These are phyloP conservation scores for Batillaria attramentaria DNA, from an alignment of 1,140 invertebrate genomes.

Conservation along the genomic window DNA sequence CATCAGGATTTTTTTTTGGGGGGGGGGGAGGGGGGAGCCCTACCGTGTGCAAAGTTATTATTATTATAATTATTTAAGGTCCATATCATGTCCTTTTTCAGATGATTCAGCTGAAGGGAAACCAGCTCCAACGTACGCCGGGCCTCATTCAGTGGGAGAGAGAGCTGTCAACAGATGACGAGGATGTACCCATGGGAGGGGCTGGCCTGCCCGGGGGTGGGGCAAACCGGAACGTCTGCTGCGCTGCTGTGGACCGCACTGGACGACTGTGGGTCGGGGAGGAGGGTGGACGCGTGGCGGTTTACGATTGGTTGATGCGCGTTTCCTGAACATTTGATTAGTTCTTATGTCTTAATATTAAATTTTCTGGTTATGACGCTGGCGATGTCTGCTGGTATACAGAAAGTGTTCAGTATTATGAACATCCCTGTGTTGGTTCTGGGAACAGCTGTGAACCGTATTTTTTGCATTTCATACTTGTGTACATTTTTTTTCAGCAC, in stretches of 20 bases:
- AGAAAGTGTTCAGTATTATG: background rate
- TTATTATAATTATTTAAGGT: too few species aligned
- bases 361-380: background rate
- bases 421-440: too few species aligned
- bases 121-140: background rate
- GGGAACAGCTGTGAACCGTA: too few species aligned
- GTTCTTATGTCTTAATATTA: background rate
- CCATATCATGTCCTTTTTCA: slow-evolving; percentile 15
- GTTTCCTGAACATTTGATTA: background rate
- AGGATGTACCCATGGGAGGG: background rate
- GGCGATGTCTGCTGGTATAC: background rate
- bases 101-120: slow-evolving; percentile 3
- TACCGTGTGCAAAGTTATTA: too few species aligned
- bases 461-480: too few species aligned
- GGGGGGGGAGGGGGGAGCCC: too few species aligned
- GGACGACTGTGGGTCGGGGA: slow-evolving; percentile 25
- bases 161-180: background rate
- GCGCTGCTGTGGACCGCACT: slow-evolving; percentile 6
- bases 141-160: slow-evolving; percentile 18
- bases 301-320: slow-evolving; percentile 29
- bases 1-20: too few species aligned
- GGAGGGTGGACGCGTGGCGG: slow-evolving; percentile 12
- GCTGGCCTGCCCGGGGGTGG: background rate
- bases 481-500: too few species aligned
- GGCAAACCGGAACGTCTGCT: slow-evolving; percentile 10